Conservation (phyloP, 2,797 vertebrate species). For the Microtus obscurus region DNA sequence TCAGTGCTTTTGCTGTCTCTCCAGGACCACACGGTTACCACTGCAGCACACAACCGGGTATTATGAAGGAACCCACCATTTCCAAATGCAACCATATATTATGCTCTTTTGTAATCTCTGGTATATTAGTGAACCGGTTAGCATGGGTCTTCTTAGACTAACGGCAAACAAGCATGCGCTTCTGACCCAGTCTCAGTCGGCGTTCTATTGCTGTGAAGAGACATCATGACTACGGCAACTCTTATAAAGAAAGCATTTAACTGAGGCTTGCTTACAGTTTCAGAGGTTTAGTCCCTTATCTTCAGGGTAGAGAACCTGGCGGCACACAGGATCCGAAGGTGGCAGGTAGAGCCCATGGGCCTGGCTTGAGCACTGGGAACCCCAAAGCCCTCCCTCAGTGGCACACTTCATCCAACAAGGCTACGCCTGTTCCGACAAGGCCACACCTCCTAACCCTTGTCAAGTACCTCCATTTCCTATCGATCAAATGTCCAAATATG, state of each 20-base stretch:
- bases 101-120: constrained; percentile 1
- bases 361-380: neutral
- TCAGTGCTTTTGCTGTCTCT: neutral
- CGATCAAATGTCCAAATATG: neutral
- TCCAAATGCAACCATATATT: neutral
- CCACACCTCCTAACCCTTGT: neutral
- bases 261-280: neutral
- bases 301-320: neutral
- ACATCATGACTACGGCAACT: neutral
- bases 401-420: neutral
- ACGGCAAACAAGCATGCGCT: constrained; percentile 3
- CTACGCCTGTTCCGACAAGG: neutral
- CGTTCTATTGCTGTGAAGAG: neutral
- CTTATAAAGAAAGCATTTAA: neutral
- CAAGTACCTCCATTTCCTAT: neutral
- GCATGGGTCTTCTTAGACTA: constrained; percentile 26
- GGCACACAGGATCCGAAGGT: neutral
- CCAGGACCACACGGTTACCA: neutral
- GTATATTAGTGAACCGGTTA: constrained; percentile 36
- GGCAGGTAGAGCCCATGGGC: neutral
- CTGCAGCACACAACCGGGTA: too few relatives aligned
- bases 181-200: neutral
- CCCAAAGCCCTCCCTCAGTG: neutral
- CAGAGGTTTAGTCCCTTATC: neutral
- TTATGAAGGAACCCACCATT: neutral